Evolutionary conservation across 2,888 invertebrate species (phyloP), one percentile per base, ranked within the genome.

Genomic region (Euzetes globulus): DNA sequence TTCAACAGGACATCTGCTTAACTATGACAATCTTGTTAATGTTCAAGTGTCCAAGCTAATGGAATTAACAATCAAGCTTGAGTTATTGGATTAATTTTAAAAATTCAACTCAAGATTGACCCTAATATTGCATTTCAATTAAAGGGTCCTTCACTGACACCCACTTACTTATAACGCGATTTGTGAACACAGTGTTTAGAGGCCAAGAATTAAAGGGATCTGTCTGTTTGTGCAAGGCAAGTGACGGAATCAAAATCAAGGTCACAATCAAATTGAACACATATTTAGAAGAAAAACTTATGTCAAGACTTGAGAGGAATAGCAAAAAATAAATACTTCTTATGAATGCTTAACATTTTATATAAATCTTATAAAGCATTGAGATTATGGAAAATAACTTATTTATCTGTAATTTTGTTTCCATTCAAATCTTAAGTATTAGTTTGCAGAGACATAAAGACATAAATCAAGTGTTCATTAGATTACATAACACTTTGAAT

Each of bases 211-310:
- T 50, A 50, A 50, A 50, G 50, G 19, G 50, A 50, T 19, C 19
- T 50, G 17, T 19, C 7, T 11, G 41, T 41, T 41, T 41, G 41
- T 13, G 50, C n/a, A n/a, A 63, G 27, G 63, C 37, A 17, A 63
- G 63, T 63, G 63, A 63, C 63, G 63, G 63, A 63, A 63, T 63
- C 63, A 17, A 63, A 63, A 63, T 63, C 33, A 63, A 63, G 63
- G 63, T 63, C 63, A 63, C 63, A 63, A 37, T 63, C 33, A 63
- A 29, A 27, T 33, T 33, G n/a, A 63, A 63, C 33, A 63, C 33
- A 27, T 22, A 58, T 58, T 33, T 15, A 6, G 37, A n/a, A 63
- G 22, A 37, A 33, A 60, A 41, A 41, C 41, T 41, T 41, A 41
- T 41, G 41, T 41, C 41, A 41, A 41, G 41, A 41, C 52, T 22